Evolutionary conservation across 1,140 invertebrate species (phyloP), one percentile per base, ranked within the genome.

Genomic region (Lepidurus packardi): DNA sequence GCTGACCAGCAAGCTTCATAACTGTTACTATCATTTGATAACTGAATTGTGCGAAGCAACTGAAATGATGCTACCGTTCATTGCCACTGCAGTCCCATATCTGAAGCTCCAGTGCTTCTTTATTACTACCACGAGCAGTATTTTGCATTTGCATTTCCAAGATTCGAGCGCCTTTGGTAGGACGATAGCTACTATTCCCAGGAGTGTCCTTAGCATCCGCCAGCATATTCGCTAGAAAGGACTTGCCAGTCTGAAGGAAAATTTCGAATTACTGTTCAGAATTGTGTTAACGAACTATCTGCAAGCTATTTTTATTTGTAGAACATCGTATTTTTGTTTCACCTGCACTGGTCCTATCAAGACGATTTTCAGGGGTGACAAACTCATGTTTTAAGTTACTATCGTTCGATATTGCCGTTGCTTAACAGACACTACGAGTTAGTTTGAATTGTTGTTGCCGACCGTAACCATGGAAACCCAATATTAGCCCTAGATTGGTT

Each of bases 91-190:
- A 65, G 21, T 65, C 53, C 53, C 53, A 65, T 9, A 65, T 4
- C 53, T 65, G 53, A 13, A 65, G 53, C 21, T 65, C 53, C 21
- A 65, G 1, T 9, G 53, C 16, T 21, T 16, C 53, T 21, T 65
- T 65, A 65, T 16, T 65, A 7, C 16, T 7, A 16, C 53, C 13
- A 16, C 21, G 21, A 1, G 16, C 21, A 65, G 6, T 9, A 16
- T 65, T 65, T 16, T 65, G 53, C 16, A 65, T 13, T 65, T 65
- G 53, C 53, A 65, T 65, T 65, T 65, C 53, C 53, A 65, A 16
- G 13, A 65, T 21, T n/a, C 53, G 53, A 16, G 16, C 16, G 10
- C 53, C 53, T 9, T 65, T 13, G 1, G 53, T 65, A n/a, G 53
- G 3, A 16, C 53, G 53, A 16, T 65, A 65, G 7, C n/a, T 7